Conservation (phyloP, 2,888 invertebrate species). For the Euspilapteryx auroguttella region DNA sequence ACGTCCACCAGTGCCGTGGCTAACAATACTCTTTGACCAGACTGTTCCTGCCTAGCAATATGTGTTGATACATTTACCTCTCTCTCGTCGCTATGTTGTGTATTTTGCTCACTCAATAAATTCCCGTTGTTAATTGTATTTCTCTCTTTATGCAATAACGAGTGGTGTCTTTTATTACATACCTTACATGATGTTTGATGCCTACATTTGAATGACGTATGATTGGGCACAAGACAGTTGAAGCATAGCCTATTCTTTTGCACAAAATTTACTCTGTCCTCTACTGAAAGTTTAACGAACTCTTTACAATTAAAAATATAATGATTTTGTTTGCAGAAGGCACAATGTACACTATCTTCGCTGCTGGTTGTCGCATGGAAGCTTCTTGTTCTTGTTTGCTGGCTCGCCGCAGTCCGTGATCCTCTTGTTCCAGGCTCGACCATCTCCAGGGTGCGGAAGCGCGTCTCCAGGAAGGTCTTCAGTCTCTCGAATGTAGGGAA, state of each 20-base stretch:
- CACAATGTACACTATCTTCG: not conserved
- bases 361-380: not conserved
- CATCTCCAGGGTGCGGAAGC: slow-evolving; percentile 12
- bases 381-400: not conserved
- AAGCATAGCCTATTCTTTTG: slow-evolving; percentile 2
- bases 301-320: slow-evolving; percentile 1
- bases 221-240: slow-evolving; percentile 6
- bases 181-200: no score
- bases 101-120: no score
- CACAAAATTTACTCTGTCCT: slow-evolving; percentile 3
- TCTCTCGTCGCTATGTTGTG: no score
- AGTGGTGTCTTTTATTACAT: no score
- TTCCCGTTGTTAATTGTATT: no score
- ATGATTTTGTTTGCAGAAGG: not conserved
- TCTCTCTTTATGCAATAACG: no score
- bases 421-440: slow-evolving; percentile 2
- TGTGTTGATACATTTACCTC: no score
- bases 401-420: not conserved
- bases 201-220: slow-evolving; percentile 7
- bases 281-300: slow-evolving; percentile 1
- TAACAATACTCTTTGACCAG: slow-evolving; percentile 9
- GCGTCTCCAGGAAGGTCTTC: slow-evolving; percentile 10
- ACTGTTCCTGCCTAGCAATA: no score
- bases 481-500: slow-evolving; percentile 9
- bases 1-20: slow-evolving; percentile 9